Evolutionary conservation across 2,113 vertebrate species (phyloP).

Genomic region (Oophaga pumilio): DNA sequence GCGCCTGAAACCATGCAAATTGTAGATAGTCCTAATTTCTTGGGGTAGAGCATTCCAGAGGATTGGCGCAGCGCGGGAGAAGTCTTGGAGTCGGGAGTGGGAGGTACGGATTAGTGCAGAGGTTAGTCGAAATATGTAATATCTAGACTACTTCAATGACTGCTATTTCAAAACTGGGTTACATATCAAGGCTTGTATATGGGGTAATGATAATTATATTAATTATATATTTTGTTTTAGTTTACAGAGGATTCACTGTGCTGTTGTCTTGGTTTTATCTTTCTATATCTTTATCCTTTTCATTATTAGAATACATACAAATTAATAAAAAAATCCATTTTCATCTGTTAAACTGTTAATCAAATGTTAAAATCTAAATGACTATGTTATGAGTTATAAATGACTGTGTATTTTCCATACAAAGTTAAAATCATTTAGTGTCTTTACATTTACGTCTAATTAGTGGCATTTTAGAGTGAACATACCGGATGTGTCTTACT

Average conservation of each 20-base stretch:
- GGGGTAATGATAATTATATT: neutral
- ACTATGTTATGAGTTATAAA: neutral
- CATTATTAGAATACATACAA: neutral
- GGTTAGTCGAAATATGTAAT: too few species aligned
- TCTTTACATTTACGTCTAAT: slow-evolving; percentile 12
- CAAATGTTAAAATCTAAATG: neutral
- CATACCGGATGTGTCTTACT: neutral
- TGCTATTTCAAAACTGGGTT: neutral
- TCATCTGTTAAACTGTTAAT: neutral
- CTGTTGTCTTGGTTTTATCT: neutral
- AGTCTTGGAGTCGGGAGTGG: too few species aligned
- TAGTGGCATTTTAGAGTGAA: neutral
- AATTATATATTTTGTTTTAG: slow-evolving; percentile 12
- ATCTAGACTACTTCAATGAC: neutral
- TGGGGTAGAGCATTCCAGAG: too few species aligned
- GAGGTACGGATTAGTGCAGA: too few species aligned
- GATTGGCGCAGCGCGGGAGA: too few species aligned
- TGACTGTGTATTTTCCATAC: neutral
- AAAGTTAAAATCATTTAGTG: neutral
- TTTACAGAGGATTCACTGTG: neutral
- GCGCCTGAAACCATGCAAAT: too few species aligned
- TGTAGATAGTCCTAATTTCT: too few species aligned
- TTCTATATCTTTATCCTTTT: neutral
- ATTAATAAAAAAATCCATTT: neutral
- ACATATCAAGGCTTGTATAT: neutral